Conservation (phyloP, 2,888 invertebrate genomes). For the Schizotus pectinicornis region DNA sequence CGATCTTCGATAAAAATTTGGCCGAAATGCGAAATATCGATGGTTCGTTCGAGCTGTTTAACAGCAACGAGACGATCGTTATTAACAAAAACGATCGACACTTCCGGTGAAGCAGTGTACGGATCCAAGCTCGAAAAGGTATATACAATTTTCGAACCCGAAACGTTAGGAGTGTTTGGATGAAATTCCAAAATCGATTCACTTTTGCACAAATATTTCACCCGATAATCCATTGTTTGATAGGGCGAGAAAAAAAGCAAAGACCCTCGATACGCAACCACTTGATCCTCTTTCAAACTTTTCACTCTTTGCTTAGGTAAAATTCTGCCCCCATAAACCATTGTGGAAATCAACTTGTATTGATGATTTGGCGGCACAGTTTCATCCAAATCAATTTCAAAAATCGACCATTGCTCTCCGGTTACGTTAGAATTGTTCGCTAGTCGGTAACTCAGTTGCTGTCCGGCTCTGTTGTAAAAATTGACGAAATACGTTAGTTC, state of each 20-base stretch:
- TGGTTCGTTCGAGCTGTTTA: slow-evolving; percentile 34
- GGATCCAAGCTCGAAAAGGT: neutral
- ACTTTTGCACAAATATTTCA: slow-evolving; percentile 17
- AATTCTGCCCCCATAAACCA: slow-evolving; percentile 1
- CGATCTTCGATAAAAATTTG: slow-evolving; percentile 38
- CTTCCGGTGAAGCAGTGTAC: neutral
- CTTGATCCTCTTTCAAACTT: slow-evolving; percentile 20
- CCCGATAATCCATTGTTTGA: slow-evolving; percentile 26
- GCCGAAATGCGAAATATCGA: slow-evolving; percentile 44
- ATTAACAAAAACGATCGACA: slow-evolving; percentile 31
- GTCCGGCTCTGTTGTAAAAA: slow-evolving; percentile 1
- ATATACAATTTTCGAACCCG: neutral
- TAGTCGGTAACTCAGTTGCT: neutral
- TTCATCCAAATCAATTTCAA: slow-evolving; percentile 2
- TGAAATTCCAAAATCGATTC: slow-evolving; percentile 9
- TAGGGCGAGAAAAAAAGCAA: slow-evolving; percentile 39
- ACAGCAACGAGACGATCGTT: slow-evolving; percentile 33
- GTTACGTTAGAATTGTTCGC: neutral
- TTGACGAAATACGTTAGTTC: neutral
- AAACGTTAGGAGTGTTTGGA: neutral
- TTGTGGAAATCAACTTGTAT: slow-evolving; percentile 2
- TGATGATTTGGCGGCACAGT: neutral
- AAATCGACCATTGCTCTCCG: neutral
- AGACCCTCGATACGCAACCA: slow-evolving; percentile 33
- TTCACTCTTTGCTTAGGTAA: slow-evolving; percentile 12